phyloP scores from a whole-genome alignment of 2,113 vertebrate species.

The Lycocorax pyrrhopterus region DNA sequence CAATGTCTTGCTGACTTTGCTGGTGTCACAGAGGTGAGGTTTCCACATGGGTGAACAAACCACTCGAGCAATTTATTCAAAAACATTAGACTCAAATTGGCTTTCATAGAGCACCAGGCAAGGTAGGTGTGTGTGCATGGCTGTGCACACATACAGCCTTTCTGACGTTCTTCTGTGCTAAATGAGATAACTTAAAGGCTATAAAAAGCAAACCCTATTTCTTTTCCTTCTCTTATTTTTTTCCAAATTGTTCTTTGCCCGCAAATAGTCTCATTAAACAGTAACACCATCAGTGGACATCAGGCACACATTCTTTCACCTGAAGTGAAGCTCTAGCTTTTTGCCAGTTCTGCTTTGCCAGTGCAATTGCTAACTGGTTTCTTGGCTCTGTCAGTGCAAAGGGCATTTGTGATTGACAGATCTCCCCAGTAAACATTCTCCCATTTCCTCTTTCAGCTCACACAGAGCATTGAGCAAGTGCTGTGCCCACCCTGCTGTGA shows the following conservation, averaged over 20 bases:
- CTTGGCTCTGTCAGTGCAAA: neutral
- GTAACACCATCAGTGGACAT: neutral
- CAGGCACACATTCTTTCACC: neutral
- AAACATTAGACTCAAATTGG: neutral
- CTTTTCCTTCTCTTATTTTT: neutral
- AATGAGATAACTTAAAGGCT: neutral
- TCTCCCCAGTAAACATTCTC: neutral
- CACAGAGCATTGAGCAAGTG: neutral
- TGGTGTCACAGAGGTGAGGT: neutral
- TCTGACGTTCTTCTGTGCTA: neutral
- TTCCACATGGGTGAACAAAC: constrained; percentile 8
- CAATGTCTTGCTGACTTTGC: neutral
- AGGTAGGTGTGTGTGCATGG: neutral
- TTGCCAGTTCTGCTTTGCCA: neutral
- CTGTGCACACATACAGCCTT: neutral
- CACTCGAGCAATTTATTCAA: constrained; percentile 2
- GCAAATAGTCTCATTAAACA: neutral
- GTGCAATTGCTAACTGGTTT: neutral
- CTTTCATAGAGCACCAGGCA: neutral
- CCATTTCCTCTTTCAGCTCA: neutral
- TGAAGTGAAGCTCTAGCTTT: neutral
- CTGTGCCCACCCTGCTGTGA: neutral
- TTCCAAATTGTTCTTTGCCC: neutral
- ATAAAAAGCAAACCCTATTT: neutral
- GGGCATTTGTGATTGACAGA: neutral